phyloP scores from a whole-genome alignment of 2,113 vertebrate genomes.

The Spizaetus ornatus region DNA sequence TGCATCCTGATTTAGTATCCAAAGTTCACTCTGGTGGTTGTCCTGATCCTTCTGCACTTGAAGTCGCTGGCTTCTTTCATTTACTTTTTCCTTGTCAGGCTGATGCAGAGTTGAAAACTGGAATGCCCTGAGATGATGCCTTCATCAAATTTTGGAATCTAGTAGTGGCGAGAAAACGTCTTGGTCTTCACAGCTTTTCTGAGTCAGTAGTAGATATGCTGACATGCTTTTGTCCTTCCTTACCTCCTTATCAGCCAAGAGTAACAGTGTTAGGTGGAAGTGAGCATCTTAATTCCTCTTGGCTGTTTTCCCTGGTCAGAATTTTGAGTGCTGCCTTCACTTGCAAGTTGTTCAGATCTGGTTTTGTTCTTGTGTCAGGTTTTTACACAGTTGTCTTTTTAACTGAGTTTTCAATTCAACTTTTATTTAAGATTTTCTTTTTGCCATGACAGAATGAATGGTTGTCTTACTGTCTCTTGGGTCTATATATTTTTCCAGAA shows the following conservation, averaged over 20 bases:
- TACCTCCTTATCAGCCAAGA: background rate
- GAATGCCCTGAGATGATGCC: background rate
- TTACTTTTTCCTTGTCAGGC: background rate
- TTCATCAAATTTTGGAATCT: background rate
- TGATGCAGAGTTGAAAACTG: background rate
- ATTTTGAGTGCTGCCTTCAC: background rate
- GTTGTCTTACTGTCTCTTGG: background rate
- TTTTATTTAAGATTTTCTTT: background rate
- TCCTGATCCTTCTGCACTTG: background rate
- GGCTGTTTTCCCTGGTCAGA: background rate
- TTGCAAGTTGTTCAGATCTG: background rate
- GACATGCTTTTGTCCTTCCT: background rate
- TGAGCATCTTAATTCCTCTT: background rate
- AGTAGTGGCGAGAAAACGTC: background rate
- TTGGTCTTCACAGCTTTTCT: background rate
- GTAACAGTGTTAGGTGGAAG: background rate
- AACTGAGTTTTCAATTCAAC: background rate
- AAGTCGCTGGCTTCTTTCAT: background rate
- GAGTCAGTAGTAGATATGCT: background rate
- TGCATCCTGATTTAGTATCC: background rate
- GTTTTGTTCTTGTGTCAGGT: background rate
- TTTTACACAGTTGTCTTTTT: background rate
- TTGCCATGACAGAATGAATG: background rate
- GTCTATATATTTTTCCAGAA: background rate
- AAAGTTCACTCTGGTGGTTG: background rate